Evolutionary conservation across 2,797 vertebrate species (phyloP).

Genomic region (Neolamprologus multifasciatus): DNA sequence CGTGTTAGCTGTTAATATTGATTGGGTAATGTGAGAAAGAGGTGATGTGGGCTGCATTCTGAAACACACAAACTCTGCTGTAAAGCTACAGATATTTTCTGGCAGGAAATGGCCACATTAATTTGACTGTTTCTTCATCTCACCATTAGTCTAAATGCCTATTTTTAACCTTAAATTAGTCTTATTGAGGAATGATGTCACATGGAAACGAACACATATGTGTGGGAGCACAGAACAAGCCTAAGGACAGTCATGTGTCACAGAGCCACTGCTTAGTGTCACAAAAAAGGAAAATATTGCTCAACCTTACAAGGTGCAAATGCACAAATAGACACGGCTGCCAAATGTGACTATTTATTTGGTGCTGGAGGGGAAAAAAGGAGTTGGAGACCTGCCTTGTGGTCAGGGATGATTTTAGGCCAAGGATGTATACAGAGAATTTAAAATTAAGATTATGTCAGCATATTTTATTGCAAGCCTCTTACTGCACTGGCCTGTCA

Average conservation of each 20-base stretch:
- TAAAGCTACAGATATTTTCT: neutral
- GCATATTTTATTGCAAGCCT: neutral
- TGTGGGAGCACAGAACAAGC: slow-evolving; percentile 7
- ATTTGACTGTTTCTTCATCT: neutral
- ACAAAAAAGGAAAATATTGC: neutral
- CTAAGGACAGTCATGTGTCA: slow-evolving; percentile 26
- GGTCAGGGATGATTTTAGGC: neutral
- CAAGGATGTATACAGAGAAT: neutral
- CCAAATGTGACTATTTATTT: neutral
- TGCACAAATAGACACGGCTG: neutral
- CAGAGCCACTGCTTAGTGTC: neutral
- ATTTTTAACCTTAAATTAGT: neutral
- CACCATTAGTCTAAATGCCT: neutral
- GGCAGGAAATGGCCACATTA: neutral
- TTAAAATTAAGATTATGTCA: neutral
- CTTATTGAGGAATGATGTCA: neutral
- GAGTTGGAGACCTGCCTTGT: neutral
- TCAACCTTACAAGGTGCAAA: neutral
- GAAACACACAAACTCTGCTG: neutral
- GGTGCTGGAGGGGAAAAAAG: neutral
- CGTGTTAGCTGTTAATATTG: slow-evolving; percentile 50
- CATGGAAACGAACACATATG: neutral
- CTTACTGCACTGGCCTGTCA: neutral
- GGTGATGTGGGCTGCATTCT: neutral
- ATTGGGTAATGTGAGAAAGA: slow-evolving; percentile 5